Evolutionary conservation across 92 coral and sea anemone species (phyloP), one percentile per base, ranked within the genome.

Genomic region (Bergia sp.): DNA sequence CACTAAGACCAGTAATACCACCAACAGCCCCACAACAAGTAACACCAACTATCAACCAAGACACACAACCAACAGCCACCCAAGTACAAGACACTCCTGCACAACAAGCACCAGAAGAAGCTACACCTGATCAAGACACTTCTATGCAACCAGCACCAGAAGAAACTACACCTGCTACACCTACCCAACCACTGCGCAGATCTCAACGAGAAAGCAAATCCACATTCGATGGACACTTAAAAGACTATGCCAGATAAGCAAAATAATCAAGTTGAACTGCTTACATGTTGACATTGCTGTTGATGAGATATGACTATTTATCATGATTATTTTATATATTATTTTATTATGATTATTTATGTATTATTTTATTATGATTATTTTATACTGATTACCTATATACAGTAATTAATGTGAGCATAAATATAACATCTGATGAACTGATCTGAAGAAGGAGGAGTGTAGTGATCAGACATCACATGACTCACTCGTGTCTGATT

Each of bases 181-280:
- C n/a, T 39, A 65, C 39, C 58, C 49, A 64, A 50, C 41, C 89
- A 29, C 77, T 74, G 61, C 75, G 90, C 53, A 87, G 92, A 92
- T 92, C 94, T 8, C 81, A 90, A 88, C 88, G 92, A 86, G 64
- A 80, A 58, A 85, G 73, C 77, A 92, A 79, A 86, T 85, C 90
- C 3, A 89, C 84, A 39, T 89, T 66, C 86, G 91, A 85, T 67
- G 88, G 87, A 64, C 83, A 81, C 18, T 85, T 88, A 47, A 91
- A 88, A 74, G 91, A 85, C 88, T 89, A 91, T 67, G 29, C 84
- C 71, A 79, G 29, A 74, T 40, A 71, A 77, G 76, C 66, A 74
- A 65, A 76, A 18, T 90, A 80, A 90, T 65, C 80, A 36, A 39
- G 79, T 64, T 12, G n/a, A 64, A 20, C n/a, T 64, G n/a, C 36